phyloP scores from a whole-genome alignment of 1,140 invertebrate genomes.

The Meloidogyne hapla region DNA sequence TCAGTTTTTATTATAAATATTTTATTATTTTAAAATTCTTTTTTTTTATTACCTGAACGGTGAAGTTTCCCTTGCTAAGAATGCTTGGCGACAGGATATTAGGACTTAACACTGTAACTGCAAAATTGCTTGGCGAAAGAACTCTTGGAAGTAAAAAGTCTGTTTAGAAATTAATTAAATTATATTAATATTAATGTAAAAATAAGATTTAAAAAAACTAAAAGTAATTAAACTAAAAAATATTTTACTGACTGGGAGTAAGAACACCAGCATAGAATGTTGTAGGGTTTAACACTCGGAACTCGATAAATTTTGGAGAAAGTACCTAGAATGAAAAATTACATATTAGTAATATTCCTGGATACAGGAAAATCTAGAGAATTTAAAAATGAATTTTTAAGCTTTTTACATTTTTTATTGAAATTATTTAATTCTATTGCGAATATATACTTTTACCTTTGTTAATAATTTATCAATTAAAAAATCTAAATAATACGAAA shows the following conservation, averaged over 20 bases:
- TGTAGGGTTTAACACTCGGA: slow-evolving; percentile 35
- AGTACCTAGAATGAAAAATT: slow-evolving; percentile 26
- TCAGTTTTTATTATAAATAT: background rate
- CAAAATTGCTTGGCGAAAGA: slow-evolving; percentile 31
- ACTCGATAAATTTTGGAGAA: slow-evolving; percentile 37
- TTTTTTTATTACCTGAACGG: slow-evolving; percentile 31
- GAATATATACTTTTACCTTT: no score
- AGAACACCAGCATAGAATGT: slow-evolving; percentile 35
- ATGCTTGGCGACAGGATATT: slow-evolving; percentile 38
- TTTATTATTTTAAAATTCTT: background rate
- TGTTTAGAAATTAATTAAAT: no score
- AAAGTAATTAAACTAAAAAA: no score
- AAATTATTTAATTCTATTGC: no score
- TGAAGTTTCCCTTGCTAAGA: slow-evolving; percentile 44
- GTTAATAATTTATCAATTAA: no score
- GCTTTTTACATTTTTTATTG: no score
- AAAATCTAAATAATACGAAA: no score
- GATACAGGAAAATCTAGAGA: no score
- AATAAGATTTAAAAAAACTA: no score
- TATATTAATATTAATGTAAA: no score
- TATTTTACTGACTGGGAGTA: slow-evolving; percentile 24
- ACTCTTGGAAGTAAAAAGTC: slow-evolving; percentile 31
- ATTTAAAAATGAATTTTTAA: no score
- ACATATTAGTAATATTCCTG: no score
- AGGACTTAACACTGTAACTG: slow-evolving; percentile 34